Evolutionary conservation across 2,797 vertebrate species (phyloP).

Genomic region (Pangasius mekongensis): DNA sequence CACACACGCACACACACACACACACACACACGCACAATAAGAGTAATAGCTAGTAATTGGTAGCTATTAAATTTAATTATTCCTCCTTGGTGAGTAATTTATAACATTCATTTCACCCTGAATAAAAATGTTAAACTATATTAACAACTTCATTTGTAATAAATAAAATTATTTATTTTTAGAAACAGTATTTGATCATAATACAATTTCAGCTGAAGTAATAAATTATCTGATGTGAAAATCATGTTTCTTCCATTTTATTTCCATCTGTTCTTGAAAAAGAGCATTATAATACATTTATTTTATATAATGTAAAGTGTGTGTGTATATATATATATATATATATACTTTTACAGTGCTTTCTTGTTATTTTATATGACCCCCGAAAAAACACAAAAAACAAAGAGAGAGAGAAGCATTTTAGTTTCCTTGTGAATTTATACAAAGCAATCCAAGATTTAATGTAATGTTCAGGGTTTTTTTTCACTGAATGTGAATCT

Average conservation of each 20-base stretch:
- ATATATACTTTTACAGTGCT: background rate
- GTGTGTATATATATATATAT: too few species aligned
- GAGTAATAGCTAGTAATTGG: conserved; percentile 7
- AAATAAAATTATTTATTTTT: background rate
- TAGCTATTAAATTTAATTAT: conserved; percentile 14
- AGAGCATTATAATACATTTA: background rate
- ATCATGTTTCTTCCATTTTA: background rate
- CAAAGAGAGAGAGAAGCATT: too few species aligned
- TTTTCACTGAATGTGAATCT: background rate
- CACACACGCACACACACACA: conserved; percentile 9
- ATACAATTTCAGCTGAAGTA: background rate
- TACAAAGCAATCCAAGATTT: too few species aligned
- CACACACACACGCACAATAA: conserved; percentile 14
- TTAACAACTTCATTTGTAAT: background rate
- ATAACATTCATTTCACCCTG: background rate
- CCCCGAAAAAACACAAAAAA: too few species aligned
- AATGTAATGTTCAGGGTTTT: too few species aligned
- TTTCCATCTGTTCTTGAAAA: background rate
- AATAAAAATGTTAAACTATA: background rate
- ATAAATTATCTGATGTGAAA: background rate
- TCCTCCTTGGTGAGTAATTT: conserved; percentile 7
- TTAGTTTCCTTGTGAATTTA: too few species aligned
- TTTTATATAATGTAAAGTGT: too few species aligned
- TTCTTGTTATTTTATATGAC: background rate
- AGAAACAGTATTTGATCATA: background rate